Evolutionary conservation across 2,797 vertebrate species (phyloP).

Genomic region (Phaenicophaeus curvirostris): DNA sequence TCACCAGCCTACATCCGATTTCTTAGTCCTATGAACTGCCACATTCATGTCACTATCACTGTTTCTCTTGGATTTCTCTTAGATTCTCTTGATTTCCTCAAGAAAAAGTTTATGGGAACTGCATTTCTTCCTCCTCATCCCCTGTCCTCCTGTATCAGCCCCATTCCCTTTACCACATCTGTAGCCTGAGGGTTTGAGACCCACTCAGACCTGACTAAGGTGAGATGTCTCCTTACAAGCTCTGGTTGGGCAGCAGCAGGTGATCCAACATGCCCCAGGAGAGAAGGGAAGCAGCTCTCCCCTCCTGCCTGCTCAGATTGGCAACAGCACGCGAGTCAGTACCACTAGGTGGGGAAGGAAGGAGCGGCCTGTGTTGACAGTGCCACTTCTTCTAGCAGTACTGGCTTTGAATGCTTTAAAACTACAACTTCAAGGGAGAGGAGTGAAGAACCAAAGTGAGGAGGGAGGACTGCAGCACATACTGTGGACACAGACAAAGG

Average conservation of each 20-base stretch:
- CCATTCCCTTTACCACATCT: background rate
- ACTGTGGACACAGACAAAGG: background rate
- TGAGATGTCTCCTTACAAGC: background rate
- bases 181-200: background rate
- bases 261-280: accelerated
- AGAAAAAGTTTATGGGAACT: background rate
- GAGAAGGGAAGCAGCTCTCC: background rate
- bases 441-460: background rate
- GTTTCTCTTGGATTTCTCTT: too few species aligned
- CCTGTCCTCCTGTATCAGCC: background rate
- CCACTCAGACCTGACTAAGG: background rate
- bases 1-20: background rate
- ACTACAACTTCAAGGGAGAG: accelerated
- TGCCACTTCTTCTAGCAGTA: background rate
- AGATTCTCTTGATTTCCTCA: background rate
- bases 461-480: background rate
- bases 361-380: background rate
- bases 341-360: background rate
- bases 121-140: background rate
- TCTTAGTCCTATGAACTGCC: background rate
- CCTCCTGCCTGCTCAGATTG: background rate
- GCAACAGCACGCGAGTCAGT: background rate
- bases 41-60: accelerated
- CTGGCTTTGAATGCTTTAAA: background rate
- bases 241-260: background rate